Base-by-base conservation (phyloP, 1,140 invertebrate genomes). In the Philotrypesis tridentata region DNA sequence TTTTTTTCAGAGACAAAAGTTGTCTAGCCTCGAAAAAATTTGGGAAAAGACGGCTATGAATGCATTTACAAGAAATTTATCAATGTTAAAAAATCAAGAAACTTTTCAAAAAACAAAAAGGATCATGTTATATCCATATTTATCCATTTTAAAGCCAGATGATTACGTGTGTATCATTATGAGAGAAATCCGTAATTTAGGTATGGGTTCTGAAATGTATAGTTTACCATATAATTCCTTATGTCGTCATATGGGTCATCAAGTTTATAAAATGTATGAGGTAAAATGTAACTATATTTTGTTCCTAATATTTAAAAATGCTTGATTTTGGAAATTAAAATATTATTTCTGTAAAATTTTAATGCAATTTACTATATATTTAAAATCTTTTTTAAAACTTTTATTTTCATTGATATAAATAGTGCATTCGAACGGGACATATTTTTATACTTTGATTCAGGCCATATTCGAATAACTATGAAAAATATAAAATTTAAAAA, bases 141-240 rank as follows among this genome's bases (percentile, higher is more conserved):
- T 98, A 14, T 93, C 93, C 79, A 92, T 95, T 21, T 88, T 97
- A 27, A 89, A 94, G 33, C 91, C 93, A 73, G 90, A 95, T 23
- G 92, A 94, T 79, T 96, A 95, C 87, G 92, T 95, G 1, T 93
- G 96, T 80, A 89, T 86, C 63, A 93, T 95, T 63, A 91, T 95
- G 81, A 90, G 93, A 87, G 95, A 97, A 91, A 92, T 96, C 7
- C 92, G 91, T 77, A 93, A 94, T 81, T 85, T 97, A 21, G 94
- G 95, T 0, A 93, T 95, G 85, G 95, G 95, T 2, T 97, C 96
- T 0, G 96, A 97, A 87, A 94, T 94, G 0, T 98, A 95, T 89
- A 97, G 96, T 89, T 95, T 95, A 0, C 93, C 94, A 4, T 90
- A 95, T 3, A 92, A 89, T 71, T 87, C 93, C 48, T 89, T 98